phyloP scores from a whole-genome alignment of 2,113 vertebrate species.

The Electrona antarctica region DNA sequence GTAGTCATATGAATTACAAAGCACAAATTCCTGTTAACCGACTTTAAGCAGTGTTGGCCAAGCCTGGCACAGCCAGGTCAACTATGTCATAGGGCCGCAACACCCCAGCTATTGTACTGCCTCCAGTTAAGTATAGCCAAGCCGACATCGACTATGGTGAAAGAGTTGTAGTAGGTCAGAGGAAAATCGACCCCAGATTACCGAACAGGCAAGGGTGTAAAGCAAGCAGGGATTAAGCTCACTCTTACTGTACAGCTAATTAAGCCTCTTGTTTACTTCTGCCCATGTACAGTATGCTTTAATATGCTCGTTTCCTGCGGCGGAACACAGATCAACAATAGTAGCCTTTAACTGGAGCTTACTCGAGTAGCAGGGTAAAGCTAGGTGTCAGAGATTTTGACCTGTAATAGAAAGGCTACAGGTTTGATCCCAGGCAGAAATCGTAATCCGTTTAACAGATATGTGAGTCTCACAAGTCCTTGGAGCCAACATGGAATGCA shows the following conservation, averaged over 20 bases:
- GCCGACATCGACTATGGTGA: background rate
- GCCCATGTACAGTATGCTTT: background rate
- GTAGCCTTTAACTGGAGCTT: background rate
- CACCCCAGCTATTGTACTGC: slow-evolving; percentile 5
- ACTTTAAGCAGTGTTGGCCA: slow-evolving; percentile 21
- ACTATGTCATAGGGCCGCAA: background rate
- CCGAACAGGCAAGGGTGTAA: slow-evolving; percentile 27
- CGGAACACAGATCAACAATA: background rate
- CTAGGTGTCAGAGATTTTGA: background rate
- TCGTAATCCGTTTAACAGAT: too few relatives aligned
- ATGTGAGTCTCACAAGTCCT: too few relatives aligned
- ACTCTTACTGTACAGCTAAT: slow-evolving; percentile 23
- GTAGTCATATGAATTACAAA: slow-evolving; percentile 17
- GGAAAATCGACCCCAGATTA: slow-evolving; percentile 3
- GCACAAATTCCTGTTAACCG: slow-evolving; percentile 36
- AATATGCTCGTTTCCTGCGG: background rate
- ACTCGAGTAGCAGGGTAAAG: background rate
- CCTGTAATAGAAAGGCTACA: too few relatives aligned
- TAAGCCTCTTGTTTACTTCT: slow-evolving; percentile 42
- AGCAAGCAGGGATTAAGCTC: slow-evolving; percentile 35
- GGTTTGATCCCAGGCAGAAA: too few relatives aligned
- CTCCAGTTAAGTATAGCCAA: background rate
- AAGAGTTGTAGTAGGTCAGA: slow-evolving; percentile 30
- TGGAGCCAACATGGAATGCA: too few relatives aligned
- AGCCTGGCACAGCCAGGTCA: slow-evolving; percentile 40